A percentile compares a stretch with the other conserved stretches of the same genome.
phyloP scores from a whole-genome alignment of 1,140 invertebrate species.

The Drosophila oshimai region DNA sequence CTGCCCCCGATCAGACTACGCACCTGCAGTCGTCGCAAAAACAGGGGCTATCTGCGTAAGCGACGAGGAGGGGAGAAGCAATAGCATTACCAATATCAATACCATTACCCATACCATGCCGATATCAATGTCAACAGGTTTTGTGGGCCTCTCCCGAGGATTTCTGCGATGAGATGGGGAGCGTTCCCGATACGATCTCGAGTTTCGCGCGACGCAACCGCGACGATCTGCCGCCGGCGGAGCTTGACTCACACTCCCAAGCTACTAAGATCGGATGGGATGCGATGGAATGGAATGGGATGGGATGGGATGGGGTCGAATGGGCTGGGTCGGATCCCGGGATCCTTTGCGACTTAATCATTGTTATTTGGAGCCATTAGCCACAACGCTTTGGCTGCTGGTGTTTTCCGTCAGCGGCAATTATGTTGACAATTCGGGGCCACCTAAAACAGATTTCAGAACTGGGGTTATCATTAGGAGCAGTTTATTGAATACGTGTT shows the following conservation, averaged over 20 bases:
- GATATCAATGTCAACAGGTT: constrained; percentile 70
- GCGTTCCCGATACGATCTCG: constrained; percentile 45
- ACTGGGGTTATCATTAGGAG: constrained; percentile 69
- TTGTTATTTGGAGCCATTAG: constrained; percentile 77
- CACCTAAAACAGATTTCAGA: constrained; percentile 49
- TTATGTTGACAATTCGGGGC: constrained; percentile 72
- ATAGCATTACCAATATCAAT: constrained; percentile 67
- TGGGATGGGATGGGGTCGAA: neutral
- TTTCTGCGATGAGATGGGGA: constrained; percentile 21
- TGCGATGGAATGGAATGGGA: neutral
- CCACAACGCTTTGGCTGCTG: constrained; percentile 60
- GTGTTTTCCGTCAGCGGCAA: constrained; percentile 65
- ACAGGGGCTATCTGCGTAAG: neutral
- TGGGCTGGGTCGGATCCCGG: neutral
- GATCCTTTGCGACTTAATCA: constrained; percentile 62
- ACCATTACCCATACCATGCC: constrained; percentile 45
- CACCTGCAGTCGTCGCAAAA: constrained; percentile 8
- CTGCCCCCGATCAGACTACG: constrained; percentile 15
- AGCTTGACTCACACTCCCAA: constrained; percentile 29
- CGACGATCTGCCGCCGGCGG: constrained; percentile 35
- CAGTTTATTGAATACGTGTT: constrained; percentile 71
- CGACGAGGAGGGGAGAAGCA: constrained; percentile 14
- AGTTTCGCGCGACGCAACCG: constrained; percentile 40
- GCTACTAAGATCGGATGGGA: neutral
- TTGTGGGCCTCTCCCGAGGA: constrained; percentile 24